These are phyloP conservation scores for Prionailurus viverrinus DNA, from an alignment of 2,113 vertebrate genomes.

Conservation along the genomic window DNA sequence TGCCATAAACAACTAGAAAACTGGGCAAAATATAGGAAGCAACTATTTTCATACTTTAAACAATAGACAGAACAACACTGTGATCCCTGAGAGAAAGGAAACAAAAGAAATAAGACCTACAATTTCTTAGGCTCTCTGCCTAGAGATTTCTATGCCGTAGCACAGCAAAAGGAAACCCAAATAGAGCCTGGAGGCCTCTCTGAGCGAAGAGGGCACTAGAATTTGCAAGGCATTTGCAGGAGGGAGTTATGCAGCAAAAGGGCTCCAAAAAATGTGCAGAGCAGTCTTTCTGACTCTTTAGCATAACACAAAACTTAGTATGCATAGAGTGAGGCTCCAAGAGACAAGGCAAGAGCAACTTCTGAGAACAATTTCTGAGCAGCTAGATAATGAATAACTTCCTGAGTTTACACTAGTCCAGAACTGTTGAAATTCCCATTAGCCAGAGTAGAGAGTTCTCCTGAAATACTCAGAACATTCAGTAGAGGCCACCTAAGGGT, in stretches of 20 bases:
- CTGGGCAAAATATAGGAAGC: conserved; percentile 39
- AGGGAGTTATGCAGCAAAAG: not conserved
- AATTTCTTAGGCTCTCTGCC: not conserved
- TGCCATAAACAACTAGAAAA: conserved; percentile 48
- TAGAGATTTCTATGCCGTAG: not conserved
- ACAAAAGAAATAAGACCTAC: not conserved
- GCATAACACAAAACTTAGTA: not conserved
- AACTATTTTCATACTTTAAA: conserved; percentile 23
- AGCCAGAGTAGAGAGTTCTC: not conserved
- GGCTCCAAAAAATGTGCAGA: not conserved
- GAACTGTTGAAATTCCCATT: not conserved
- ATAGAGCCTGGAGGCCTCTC: not conserved
- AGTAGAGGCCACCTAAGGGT: not conserved
- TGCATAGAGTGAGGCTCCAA: not conserved
- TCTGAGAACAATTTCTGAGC: not conserved
- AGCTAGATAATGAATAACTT: not conserved
- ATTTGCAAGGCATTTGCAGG: not conserved
- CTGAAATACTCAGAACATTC: not conserved
- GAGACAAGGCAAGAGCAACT: not conserved
- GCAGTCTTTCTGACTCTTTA: not conserved
- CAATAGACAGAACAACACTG: not conserved
- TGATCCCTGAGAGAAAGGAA: not conserved
- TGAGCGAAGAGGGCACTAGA: not conserved
- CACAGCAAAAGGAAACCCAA: not conserved
- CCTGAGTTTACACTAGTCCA: not conserved